These are phyloP conservation scores for Nipponia nippon DNA, from an alignment of 2,113 vertebrate genomes.

Conservation along the genomic window DNA sequence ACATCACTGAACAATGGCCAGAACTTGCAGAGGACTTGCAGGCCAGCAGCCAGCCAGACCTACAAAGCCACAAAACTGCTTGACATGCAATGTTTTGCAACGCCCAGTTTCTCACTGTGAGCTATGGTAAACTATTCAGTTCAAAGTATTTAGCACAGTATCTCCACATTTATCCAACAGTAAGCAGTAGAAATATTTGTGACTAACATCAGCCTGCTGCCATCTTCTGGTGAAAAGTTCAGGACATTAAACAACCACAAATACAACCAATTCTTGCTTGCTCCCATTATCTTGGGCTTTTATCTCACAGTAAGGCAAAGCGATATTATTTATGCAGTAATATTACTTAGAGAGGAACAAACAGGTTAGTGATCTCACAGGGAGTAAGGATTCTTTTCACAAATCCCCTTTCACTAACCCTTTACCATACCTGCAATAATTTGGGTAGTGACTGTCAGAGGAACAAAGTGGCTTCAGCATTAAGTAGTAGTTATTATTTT, in stretches of 20 bases:
- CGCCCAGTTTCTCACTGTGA: not conserved
- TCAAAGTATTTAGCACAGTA: not conserved
- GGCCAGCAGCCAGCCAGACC: not conserved
- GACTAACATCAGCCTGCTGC: constrained; percentile 18
- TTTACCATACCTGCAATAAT: not conserved
- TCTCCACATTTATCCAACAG: not conserved
- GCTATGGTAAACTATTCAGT: not conserved
- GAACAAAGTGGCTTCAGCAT: not conserved
- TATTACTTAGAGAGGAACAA: not conserved
- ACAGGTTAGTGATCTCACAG: not conserved
- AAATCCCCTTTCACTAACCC: not conserved
- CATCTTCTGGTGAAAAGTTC: constrained; percentile 55
- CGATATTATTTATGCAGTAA: not conserved
- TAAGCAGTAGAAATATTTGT: not conserved
- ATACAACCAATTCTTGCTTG: not conserved
- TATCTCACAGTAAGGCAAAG: not conserved
- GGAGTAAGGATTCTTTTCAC: not conserved
- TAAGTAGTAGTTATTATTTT: not conserved
- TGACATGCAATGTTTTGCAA: not conserved
- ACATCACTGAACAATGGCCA: not conserved
- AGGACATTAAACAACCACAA: not conserved
- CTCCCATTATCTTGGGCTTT: not conserved
- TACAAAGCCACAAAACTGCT: not conserved
- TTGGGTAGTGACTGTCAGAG: not conserved
- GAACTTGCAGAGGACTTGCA: not conserved